These are phyloP conservation scores for Biston betularia DNA, from an alignment of 2,888 invertebrate species.

Conservation along the genomic window DNA sequence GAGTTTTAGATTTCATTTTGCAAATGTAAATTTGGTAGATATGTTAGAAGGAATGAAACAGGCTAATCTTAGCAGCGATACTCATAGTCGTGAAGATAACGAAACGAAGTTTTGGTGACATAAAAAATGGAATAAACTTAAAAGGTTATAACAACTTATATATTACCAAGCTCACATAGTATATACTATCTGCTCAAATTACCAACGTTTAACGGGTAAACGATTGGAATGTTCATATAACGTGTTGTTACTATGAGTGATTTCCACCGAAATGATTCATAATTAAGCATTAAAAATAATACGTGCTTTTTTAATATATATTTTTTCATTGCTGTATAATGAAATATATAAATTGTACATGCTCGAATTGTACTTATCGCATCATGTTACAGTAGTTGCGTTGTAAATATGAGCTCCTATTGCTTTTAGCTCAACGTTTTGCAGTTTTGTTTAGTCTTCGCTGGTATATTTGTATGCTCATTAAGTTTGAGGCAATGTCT, in stretches of 20 bases:
- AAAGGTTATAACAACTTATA: too few relatives aligned
- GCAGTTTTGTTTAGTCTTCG: constrained; percentile 17
- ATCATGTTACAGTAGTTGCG: background rate
- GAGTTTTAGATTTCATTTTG: constrained; percentile 33
- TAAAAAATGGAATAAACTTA: background rate
- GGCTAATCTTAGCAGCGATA: background rate
- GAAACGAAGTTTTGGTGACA: background rate
- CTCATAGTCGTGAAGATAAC: background rate
- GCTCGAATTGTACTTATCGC: background rate
- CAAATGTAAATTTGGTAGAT: constrained; percentile 1
- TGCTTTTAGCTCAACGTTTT: constrained; percentile 8
- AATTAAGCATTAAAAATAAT: background rate
- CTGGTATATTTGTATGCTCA: constrained; percentile 7
- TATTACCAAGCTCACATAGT: too few relatives aligned
- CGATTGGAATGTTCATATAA: too few relatives aligned
- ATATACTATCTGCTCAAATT: too few relatives aligned
- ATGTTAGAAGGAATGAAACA: background rate
- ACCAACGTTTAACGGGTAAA: too few relatives aligned
- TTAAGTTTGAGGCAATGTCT: constrained; percentile 16
- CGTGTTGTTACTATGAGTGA: too few relatives aligned
- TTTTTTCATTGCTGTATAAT: background rate
- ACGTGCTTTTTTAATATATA: too few relatives aligned
- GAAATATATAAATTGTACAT: background rate
- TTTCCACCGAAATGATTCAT: background rate
- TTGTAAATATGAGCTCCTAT: constrained; percentile 5